Conservation (phyloP, 2,888 invertebrate species). For the Cloeon dipterum region DNA sequence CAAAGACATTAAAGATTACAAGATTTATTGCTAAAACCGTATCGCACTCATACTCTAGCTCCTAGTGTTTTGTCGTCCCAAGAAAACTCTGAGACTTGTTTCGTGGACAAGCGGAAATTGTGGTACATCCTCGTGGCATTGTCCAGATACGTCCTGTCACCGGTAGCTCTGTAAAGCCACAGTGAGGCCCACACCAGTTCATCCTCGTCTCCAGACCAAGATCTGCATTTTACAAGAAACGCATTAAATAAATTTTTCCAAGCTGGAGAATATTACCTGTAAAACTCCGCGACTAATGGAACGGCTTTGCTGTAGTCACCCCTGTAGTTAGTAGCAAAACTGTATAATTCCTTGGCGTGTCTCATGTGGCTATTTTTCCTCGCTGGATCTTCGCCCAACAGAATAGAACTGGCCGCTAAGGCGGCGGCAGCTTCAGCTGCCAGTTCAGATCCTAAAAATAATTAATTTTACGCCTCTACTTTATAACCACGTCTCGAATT, state of each 20-base stretch:
- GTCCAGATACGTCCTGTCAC: slow-evolving; percentile 7
- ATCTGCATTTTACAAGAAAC: slow-evolving; percentile 3
- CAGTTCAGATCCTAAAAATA: slow-evolving; percentile 14
- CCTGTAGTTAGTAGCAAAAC: slow-evolving; percentile 9
- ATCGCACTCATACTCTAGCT: slow-evolving; percentile 5
- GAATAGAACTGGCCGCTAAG: slow-evolving; percentile 14
- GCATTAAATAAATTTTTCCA: not conserved
- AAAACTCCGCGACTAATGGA: slow-evolving; percentile 8
- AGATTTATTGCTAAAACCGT: no score
- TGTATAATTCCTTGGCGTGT: slow-evolving; percentile 9
- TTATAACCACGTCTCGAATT: not conserved
- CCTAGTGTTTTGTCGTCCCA: slow-evolving; percentile 12
- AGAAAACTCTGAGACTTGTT: slow-evolving; percentile 7
- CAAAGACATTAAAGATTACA: no score
- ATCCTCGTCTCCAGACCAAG: slow-evolving; percentile 4
- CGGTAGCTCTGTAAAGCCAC: slow-evolving; percentile 10
- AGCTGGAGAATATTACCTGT: slow-evolving; percentile 8
- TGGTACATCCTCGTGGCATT: slow-evolving; percentile 5
- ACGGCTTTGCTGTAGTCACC: slow-evolving; percentile 9
- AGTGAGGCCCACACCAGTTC: slow-evolving; percentile 9
- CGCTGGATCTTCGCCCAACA: slow-evolving; percentile 10
- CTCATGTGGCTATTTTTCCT: slow-evolving; percentile 5
- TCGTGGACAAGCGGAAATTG: slow-evolving; percentile 2
- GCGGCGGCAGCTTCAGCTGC: slow-evolving; percentile 18
- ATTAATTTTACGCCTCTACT: no score